These are phyloP conservation scores for Drosophila orosa DNA, from an alignment of 1,140 invertebrate species.

Conservation along the genomic window DNA sequence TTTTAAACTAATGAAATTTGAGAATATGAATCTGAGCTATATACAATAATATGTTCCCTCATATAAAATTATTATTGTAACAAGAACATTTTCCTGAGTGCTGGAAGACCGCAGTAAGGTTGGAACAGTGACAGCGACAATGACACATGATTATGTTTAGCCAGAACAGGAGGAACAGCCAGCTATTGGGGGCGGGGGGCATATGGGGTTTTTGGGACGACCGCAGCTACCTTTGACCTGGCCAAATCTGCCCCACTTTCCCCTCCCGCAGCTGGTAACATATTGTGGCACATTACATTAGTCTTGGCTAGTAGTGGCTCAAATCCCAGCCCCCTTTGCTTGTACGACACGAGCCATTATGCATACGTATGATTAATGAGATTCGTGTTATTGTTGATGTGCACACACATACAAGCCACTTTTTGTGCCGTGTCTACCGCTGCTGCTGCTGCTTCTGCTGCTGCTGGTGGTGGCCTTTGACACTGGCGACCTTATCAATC, in stretches of 20 bases:
- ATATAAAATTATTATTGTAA: not conserved
- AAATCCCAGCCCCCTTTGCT: slow-evolving; percentile 22
- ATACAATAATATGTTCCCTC: not conserved
- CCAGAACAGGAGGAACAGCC: slow-evolving; percentile 31
- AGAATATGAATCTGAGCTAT: not conserved
- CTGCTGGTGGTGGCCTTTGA: slow-evolving; percentile 12
- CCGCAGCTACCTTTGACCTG: slow-evolving; percentile 56
- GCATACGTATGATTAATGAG: slow-evolving; percentile 80
- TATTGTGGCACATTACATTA: slow-evolving; percentile 70
- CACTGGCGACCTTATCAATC: slow-evolving; percentile 47
- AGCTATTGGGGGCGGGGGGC: not conserved
- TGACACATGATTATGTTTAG: slow-evolving; percentile 79
- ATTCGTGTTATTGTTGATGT: slow-evolving; percentile 78
- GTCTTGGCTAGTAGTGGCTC: slow-evolving; percentile 35
- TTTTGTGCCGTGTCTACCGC: slow-evolving; percentile 15
- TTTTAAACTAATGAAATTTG: not conserved
- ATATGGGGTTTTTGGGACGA: slow-evolving; percentile 1
- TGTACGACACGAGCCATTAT: slow-evolving; percentile 74
- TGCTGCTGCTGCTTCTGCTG: too few relatives aligned
- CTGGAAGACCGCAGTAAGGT: not conserved
- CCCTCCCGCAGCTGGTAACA: slow-evolving; percentile 56
- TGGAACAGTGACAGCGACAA: slow-evolving; percentile 62
- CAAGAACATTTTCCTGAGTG: not conserved
- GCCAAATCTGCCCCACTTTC: slow-evolving; percentile 15
- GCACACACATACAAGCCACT: slow-evolving; percentile 28